Evolutionary conservation across 2,113 vertebrate genomes (phyloP).

Genomic region (Picathartes gymnocephalus): DNA sequence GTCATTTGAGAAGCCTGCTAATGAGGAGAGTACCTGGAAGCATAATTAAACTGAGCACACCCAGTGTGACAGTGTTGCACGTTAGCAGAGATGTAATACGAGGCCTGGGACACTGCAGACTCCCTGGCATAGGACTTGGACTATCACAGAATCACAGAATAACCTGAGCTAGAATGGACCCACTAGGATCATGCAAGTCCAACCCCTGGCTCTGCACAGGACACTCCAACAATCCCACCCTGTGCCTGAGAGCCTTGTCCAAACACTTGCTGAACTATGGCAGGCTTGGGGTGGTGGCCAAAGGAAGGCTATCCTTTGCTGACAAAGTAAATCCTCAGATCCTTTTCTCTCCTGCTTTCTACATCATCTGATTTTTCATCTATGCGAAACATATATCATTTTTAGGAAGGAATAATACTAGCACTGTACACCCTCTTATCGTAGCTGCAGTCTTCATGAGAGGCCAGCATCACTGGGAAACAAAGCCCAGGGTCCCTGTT

Average conservation of each 20-base stretch:
- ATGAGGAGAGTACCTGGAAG: neutral
- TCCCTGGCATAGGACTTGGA: neutral
- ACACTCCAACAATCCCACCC: neutral
- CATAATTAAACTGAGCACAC: neutral
- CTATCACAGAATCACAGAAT: neutral
- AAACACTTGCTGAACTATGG: neutral
- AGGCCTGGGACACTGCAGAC: neutral
- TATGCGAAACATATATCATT: neutral
- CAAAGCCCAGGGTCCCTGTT: neutral
- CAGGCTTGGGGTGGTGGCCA: neutral
- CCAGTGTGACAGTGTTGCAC: neutral
- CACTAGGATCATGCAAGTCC: neutral
- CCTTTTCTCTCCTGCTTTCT: neutral
- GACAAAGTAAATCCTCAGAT: neutral
- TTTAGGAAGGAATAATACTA: neutral
- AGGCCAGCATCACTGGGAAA: accelerated
- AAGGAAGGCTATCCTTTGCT: neutral
- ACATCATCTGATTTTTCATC: neutral
- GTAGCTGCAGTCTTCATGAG: neutral
- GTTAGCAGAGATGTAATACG: neutral
- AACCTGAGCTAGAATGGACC: neutral
- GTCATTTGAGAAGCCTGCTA: neutral
- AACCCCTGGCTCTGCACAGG: neutral
- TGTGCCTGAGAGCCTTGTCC: neutral
- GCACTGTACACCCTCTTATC: neutral